Evolutionary conservation across 2,113 vertebrate species (phyloP).

Genomic region (Dipodomys stephensi): DNA sequence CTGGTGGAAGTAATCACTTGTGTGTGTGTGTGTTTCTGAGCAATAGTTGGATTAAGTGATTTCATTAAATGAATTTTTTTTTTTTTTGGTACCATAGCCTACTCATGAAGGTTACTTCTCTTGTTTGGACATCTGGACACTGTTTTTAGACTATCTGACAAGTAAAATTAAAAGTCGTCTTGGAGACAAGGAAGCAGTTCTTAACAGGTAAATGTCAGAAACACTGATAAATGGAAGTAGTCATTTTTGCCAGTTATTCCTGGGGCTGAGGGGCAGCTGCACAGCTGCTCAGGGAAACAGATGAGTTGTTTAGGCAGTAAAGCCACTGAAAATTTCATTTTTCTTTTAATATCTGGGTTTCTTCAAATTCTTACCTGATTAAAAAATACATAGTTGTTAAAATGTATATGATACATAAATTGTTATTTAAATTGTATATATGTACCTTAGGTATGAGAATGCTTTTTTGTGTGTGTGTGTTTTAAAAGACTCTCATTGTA

Average conservation of each 20-base stretch:
- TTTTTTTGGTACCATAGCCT: slow-evolving; percentile 87
- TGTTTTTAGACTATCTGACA: slow-evolving; percentile 98
- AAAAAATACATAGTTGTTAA: background rate
- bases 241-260: slow-evolving; percentile 18
- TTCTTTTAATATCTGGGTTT: background rate
- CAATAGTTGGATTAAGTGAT: slow-evolving; percentile 68
- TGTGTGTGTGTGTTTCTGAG: slow-evolving; percentile 45
- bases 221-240: background rate
- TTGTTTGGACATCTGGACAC: slow-evolving; percentile 98
- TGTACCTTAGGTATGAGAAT: background rate
- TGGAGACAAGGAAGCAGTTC: slow-evolving; percentile 95
- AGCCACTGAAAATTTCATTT: background rate
- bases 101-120: slow-evolving; percentile 98
- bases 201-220: slow-evolving; percentile 91
- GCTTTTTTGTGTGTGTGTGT: background rate
- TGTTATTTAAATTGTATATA: too few relatives aligned
- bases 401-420: too few relatives aligned
- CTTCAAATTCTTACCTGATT: background rate
- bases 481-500: slow-evolving; percentile 28
- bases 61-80: slow-evolving; percentile 76
- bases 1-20: background rate
- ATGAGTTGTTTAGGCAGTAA: background rate
- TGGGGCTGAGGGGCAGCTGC: background rate
- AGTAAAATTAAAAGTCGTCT: slow-evolving; percentile 97
- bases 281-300: background rate